phyloP scores from a whole-genome alignment of 2,888 invertebrate species.

The Pinctada fucata region DNA sequence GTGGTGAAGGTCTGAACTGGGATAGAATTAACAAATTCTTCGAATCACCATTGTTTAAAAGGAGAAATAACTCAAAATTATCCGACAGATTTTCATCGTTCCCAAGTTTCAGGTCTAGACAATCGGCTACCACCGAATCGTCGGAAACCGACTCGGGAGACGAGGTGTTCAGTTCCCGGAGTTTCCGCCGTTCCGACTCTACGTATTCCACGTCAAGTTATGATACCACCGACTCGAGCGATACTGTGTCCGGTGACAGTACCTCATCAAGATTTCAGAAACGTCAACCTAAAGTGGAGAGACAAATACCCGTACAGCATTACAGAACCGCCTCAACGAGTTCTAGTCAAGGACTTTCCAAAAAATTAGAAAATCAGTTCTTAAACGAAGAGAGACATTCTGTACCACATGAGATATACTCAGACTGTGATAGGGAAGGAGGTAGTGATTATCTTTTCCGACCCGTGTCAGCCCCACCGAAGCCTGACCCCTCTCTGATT shows the following conservation, averaged over 20 bases:
- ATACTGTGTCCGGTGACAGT: conserved; percentile 31
- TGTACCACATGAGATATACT: conserved; percentile 37
- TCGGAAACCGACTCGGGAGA: conserved; percentile 30
- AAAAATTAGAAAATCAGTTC: conserved; percentile 34
- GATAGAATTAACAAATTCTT: conserved; percentile 35
- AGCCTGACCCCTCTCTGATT: conserved; percentile 7
- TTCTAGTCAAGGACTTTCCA: conserved; percentile 31
- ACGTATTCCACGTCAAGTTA: conserved; percentile 40
- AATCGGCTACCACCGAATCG: conserved; percentile 14
- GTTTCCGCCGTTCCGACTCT: conserved; percentile 36
- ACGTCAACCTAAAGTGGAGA: background rate
- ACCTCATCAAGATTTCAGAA: background rate
- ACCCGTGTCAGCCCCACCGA: conserved; percentile 28
- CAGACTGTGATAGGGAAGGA: conserved; percentile 13
- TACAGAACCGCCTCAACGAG: conserved; percentile 22
- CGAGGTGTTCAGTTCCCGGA: conserved; percentile 31
- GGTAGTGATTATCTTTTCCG: conserved; percentile 19
- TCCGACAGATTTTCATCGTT: conserved; percentile 20
- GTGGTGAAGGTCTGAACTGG: conserved; percentile 33
- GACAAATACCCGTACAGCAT: conserved; percentile 28
- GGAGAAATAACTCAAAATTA: conserved; percentile 12
- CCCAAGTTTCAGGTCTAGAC: conserved; percentile 21
- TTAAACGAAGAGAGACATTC: conserved; percentile 37
- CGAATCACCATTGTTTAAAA: conserved; percentile 29
- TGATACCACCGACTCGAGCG: conserved; percentile 38